Evolutionary conservation across 2,888 invertebrate species (phyloP).

Genomic region (Napeogenes inachia): DNA sequence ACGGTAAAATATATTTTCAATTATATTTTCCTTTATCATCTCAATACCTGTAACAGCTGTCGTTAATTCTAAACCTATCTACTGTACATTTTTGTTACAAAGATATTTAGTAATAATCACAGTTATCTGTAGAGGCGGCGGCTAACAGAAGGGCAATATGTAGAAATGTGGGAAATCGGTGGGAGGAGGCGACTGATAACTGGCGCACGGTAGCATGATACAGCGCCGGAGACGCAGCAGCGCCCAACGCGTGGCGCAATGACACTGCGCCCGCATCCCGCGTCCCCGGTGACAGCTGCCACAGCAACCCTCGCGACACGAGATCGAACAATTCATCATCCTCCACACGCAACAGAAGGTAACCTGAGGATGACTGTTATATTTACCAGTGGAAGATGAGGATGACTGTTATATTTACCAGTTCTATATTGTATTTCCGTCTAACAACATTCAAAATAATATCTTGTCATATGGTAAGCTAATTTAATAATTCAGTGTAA

Average conservation of each 20-base stretch:
- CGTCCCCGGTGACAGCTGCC: slow-evolving; percentile 47
- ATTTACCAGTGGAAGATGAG: slow-evolving; percentile 28
- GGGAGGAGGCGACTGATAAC: slow-evolving; percentile 45
- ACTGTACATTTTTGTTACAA: neutral
- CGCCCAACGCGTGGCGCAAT: slow-evolving; percentile 34
- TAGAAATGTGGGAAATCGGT: slow-evolving; percentile 49
- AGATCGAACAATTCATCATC: slow-evolving; percentile 49
- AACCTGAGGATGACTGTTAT: slow-evolving; percentile 41
- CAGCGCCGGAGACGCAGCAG: slow-evolving; percentile 44
- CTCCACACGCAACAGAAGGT: slow-evolving; percentile 50
- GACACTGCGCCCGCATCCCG: slow-evolving; percentile 32
- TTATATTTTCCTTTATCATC: slow-evolving; percentile 56
- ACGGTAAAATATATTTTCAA: slow-evolving; percentile 62
- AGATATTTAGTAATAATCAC: slow-evolving; percentile 36
- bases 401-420: slow-evolving; percentile 3
- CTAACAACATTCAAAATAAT: neutral
- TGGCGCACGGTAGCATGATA: slow-evolving; percentile 46
- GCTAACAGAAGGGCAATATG: slow-evolving; percentile 51
- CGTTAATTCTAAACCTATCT: neutral
- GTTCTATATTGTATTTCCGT: neutral
- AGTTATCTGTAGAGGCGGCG: slow-evolving; percentile 47
- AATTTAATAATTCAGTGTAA: neutral
- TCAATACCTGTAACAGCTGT: slow-evolving; percentile 46
- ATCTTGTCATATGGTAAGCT: slow-evolving; percentile 10
- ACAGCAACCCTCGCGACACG: slow-evolving; percentile 46